Conservation (phyloP, 1,140 invertebrate species). For the Cherax quadricarinatus region DNA sequence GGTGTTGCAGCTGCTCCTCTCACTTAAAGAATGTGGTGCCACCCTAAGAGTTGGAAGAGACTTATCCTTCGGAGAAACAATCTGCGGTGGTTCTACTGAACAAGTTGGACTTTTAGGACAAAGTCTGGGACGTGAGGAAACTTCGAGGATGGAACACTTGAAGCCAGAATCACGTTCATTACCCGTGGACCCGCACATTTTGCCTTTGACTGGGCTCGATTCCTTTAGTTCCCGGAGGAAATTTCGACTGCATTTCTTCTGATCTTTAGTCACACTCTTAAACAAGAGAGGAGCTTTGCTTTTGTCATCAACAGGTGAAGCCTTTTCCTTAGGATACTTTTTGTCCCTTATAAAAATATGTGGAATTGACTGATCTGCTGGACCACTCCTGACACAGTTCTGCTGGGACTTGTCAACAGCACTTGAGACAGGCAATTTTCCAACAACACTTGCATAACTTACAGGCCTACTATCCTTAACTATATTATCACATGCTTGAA, state of each 20-base stretch:
- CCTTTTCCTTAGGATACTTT: slow-evolving; percentile 26
- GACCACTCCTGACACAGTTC: too few relatives aligned
- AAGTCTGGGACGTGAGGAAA: not conserved
- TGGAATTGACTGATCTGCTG: slow-evolving; percentile 30
- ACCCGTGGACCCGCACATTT: not conserved
- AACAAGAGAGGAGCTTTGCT: not conserved
- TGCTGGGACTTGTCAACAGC: not conserved
- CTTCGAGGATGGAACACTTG: not conserved
- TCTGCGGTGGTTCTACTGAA: not conserved
- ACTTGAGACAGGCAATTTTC: not conserved
- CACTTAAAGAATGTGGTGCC: not conserved
- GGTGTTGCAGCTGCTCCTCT: slow-evolving; percentile 12
- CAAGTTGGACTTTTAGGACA: not conserved
- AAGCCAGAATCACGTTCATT: not conserved
- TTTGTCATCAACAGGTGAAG: not conserved
- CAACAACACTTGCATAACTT: slow-evolving; percentile 32
- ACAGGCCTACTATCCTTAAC: not conserved
- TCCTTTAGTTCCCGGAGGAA: slow-evolving; percentile 34
- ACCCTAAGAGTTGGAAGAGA: not conserved
- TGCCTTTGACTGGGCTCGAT: not conserved
- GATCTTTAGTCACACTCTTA: slow-evolving; percentile 11
- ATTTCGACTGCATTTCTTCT: slow-evolving; percentile 27
- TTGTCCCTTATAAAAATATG: slow-evolving; percentile 34
- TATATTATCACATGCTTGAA: not conserved
- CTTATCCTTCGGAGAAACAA: not conserved